phyloP scores from a whole-genome alignment of 2,888 invertebrate genomes.

The Lordiphosa fenestrarum region DNA sequence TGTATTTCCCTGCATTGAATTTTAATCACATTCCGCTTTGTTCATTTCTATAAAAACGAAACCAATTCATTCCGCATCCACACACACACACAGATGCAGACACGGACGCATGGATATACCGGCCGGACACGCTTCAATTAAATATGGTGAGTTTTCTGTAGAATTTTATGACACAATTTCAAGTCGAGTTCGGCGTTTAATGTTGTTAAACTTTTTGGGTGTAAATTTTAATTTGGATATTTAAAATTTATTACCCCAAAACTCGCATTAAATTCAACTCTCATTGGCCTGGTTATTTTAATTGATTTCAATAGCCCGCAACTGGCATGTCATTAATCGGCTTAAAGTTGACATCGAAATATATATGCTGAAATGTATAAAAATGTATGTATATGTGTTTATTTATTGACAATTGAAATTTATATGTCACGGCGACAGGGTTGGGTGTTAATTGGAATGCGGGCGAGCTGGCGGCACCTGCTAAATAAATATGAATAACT shows the following conservation, averaged over 20 bases:
- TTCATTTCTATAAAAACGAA: too few relatives aligned
- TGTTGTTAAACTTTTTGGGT: slow-evolving; percentile 15
- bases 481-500: slow-evolving; percentile 62
- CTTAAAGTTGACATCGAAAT: slow-evolving; percentile 51
- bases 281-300: slow-evolving; percentile 47
- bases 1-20: slow-evolving; percentile 61
- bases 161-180: slow-evolving; percentile 39
- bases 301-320: slow-evolving; percentile 63
- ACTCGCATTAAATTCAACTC: slow-evolving; percentile 38
- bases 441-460: slow-evolving; percentile 63
- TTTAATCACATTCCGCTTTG: slow-evolving; percentile 57
- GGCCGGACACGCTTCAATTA: slow-evolving; percentile 37
- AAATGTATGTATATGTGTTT: slow-evolving; percentile 3
- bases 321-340: slow-evolving; percentile 60
- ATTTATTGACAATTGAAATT: background rate
- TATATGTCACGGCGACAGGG: background rate
- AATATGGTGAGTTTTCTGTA: slow-evolving; percentile 28
- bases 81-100: background rate
- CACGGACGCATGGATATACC: background rate
- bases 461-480: slow-evolving; percentile 50
- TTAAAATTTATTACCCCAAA: slow-evolving; percentile 45
- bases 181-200: slow-evolving; percentile 17
- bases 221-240: slow-evolving; percentile 31
- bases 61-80: background rate
- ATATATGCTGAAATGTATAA: background rate